phyloP scores from a whole-genome alignment of 2,888 invertebrate species.

The Lobophora halterata region DNA sequence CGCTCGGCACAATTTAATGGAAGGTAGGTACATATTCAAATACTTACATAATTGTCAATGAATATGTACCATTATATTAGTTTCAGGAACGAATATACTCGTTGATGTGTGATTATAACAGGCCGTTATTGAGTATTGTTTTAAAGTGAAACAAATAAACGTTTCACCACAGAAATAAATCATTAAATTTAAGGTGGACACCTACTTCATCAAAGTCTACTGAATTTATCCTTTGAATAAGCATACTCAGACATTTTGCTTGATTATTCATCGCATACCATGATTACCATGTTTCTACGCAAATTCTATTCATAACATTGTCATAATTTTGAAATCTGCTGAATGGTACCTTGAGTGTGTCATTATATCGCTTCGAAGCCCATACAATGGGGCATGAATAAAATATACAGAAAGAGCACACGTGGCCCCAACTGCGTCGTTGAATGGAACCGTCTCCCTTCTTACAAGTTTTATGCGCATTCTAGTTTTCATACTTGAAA shows the following conservation, averaged over 20 bases:
- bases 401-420: slow-evolving; percentile 48
- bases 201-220: too few species aligned
- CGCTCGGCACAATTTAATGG: slow-evolving; percentile 16
- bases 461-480: slow-evolving; percentile 13
- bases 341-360: slow-evolving; percentile 31
- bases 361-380: slow-evolving; percentile 32
- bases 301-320: slow-evolving; percentile 26
- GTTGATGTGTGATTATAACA: too few species aligned
- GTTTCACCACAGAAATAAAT: too few species aligned
- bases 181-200: too few species aligned
- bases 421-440: slow-evolving; percentile 16
- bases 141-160: too few species aligned
- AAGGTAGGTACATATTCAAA: too few species aligned
- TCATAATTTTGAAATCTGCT: slow-evolving; percentile 36
- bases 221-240: not conserved
- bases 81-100: too few species aligned
- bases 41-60: too few species aligned
- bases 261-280: not conserved
- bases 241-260: not conserved
- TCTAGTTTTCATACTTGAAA: slow-evolving; percentile 1
- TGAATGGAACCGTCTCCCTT: too few species aligned
- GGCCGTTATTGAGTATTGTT: too few species aligned
- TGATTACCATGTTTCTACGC: slow-evolving; percentile 7
- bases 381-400: slow-evolving; percentile 53
- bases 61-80: too few species aligned